phyloP scores from a whole-genome alignment of 2,797 vertebrate genomes.

The Catostomus latipinnis region DNA sequence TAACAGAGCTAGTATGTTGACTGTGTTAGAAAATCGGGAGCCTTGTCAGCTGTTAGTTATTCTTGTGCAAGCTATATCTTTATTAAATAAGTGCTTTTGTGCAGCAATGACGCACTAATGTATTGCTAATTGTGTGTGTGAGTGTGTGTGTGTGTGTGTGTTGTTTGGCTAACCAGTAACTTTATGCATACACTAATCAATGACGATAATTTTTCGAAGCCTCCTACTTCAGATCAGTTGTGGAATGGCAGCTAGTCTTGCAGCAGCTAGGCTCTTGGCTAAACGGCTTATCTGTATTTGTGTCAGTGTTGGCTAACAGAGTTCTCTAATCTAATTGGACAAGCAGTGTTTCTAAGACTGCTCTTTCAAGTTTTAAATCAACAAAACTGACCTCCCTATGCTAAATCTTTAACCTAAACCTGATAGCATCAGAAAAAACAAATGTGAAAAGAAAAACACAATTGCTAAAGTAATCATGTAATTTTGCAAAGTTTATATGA shows the following conservation, averaged over 20 bases:
- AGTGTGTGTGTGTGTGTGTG: too few relatives aligned
- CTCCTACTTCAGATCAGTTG: too few relatives aligned
- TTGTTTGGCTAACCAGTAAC: neutral
- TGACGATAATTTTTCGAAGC: too few relatives aligned
- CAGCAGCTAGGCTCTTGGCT: neutral
- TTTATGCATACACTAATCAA: neutral
- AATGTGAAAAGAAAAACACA: too few relatives aligned
- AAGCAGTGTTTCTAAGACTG: too few relatives aligned
- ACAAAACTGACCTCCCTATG: too few relatives aligned
- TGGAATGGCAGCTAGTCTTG: neutral
- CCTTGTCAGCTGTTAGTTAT: constrained; percentile 1
- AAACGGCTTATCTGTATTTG: neutral
- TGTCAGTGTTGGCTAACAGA: neutral
- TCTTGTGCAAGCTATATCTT: neutral
- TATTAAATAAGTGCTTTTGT: neutral
- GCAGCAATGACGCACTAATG: neutral
- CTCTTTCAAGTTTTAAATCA: too few relatives aligned
- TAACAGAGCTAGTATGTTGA: neutral
- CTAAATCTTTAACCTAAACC: too few relatives aligned
- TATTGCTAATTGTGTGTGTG: neutral
- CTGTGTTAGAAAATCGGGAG: neutral
- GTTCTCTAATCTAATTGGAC: too few relatives aligned
- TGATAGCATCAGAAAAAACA: too few relatives aligned
- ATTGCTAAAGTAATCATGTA: too few relatives aligned
- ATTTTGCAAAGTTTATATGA: too few relatives aligned